phyloP scores from a whole-genome alignment of 2,888 invertebrate genomes.

The Rutpela maculata region DNA sequence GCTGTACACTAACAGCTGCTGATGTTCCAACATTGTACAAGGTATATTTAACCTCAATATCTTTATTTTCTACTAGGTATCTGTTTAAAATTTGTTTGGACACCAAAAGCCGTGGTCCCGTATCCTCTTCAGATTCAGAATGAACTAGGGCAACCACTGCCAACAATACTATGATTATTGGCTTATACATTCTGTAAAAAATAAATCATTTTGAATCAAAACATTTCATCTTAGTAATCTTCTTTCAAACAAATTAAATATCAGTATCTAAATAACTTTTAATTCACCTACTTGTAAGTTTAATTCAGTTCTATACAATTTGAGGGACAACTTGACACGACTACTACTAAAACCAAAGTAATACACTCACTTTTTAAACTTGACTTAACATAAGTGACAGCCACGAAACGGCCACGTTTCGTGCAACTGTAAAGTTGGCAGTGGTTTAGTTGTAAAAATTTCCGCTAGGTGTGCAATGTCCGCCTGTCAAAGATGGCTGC shows the following conservation, averaged over 20 bases:
- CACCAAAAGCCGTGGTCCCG: constrained; percentile 88
- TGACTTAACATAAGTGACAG: background rate
- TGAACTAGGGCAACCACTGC: constrained; percentile 60
- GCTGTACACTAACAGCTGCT: constrained; percentile 91
- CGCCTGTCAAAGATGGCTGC: background rate
- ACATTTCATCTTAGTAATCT: background rate
- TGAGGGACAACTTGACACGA: constrained; percentile 4
- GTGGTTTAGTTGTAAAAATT: constrained; percentile 16
- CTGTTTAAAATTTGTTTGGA: constrained; percentile 97
- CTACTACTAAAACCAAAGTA: background rate
- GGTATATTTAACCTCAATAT: constrained; percentile 95
- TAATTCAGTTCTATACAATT: constrained; percentile 8
- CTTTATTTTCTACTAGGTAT: constrained; percentile 97
- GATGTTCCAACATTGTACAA: constrained; percentile 95
- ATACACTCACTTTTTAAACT: background rate
- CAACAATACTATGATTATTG: constrained; percentile 53
- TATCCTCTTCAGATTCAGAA: constrained; percentile 79
- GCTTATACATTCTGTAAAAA: constrained; percentile 48
- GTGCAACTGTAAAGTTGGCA: constrained; percentile 36
- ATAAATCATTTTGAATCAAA: constrained; percentile 24
- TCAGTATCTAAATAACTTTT: background rate
- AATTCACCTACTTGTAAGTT: constrained; percentile 15
- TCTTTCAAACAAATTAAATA: background rate
- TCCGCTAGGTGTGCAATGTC: background rate
- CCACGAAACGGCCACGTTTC: constrained; percentile 47